Conservation (phyloP, 2,113 vertebrate genomes). For the Gymnarchus niloticus region DNA sequence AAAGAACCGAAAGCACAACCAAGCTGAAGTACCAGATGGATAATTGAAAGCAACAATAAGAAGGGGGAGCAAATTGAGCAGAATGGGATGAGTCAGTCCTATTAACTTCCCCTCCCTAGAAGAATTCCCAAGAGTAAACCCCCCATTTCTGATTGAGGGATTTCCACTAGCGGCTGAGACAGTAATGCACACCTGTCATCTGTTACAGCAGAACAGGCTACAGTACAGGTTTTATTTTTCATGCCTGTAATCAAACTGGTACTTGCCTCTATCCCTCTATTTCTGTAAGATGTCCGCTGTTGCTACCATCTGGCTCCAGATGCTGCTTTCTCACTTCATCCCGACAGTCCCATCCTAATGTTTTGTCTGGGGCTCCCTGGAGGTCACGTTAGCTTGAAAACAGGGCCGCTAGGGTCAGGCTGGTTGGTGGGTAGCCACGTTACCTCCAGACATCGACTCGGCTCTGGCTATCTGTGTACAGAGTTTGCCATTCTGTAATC, state of each 20-base stretch:
- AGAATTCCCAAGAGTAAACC: not conserved
- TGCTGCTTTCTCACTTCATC: not conserved
- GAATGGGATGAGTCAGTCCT: not conserved
- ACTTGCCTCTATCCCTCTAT: not conserved
- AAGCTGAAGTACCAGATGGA: not conserved
- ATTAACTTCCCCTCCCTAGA: not conserved
- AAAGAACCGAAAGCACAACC: not conserved
- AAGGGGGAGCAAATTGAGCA: not conserved
- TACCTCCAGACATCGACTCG: not conserved
- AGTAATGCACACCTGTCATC: not conserved
- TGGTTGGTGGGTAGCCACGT: not conserved
- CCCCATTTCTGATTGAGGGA: not conserved
- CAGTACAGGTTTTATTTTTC: too few species aligned
- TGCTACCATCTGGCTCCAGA: not conserved
- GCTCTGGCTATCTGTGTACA: not conserved
- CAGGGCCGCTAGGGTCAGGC: not conserved
- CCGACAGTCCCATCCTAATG: not conserved
- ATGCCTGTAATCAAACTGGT: not conserved
- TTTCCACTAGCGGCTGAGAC: not conserved
- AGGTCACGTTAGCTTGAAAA: not conserved
- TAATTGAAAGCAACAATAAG: not conserved
- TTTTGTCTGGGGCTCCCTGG: not conserved
- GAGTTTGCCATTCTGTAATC: not conserved
- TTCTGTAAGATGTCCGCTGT: not conserved
- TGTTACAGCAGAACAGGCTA: not conserved